phyloP scores from a whole-genome alignment of 2,113 vertebrate genomes.

The Vulpes lagopus region DNA sequence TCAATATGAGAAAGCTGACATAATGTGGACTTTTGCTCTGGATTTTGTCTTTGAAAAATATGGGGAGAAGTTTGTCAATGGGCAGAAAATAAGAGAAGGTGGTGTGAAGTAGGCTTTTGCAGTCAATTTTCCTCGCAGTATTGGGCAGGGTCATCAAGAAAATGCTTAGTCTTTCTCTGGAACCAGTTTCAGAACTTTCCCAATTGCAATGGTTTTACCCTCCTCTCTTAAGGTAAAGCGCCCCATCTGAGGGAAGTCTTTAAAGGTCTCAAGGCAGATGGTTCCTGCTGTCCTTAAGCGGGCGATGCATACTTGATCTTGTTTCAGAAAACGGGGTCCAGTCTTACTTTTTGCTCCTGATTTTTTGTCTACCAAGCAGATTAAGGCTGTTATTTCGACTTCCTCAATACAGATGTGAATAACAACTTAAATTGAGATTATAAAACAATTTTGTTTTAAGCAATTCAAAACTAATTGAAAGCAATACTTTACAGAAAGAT shows the following conservation, averaged over 20 bases:
- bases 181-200: too few relatives aligned
- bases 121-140: too few relatives aligned
- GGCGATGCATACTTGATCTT: constrained; percentile 99
- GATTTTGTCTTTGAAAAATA: too few relatives aligned
- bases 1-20: too few relatives aligned
- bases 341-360: constrained; percentile 98
- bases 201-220: constrained; percentile 87
- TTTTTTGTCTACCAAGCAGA: constrained; percentile 99
- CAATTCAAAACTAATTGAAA: not conserved
- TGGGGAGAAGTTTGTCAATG: too few relatives aligned
- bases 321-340: constrained; percentile 98
- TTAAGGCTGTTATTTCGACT: constrained; percentile 90
- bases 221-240: constrained; percentile 98
- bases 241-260: constrained; percentile 99
- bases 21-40: too few relatives aligned
- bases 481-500: not conserved
- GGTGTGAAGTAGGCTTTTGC: too few relatives aligned
- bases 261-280: constrained; percentile 99
- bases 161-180: too few relatives aligned
- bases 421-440: not conserved
- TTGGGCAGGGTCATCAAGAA: too few relatives aligned
- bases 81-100: too few relatives aligned
- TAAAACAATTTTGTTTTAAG: not conserved
- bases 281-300: constrained; percentile 96
- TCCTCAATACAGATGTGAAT: too few relatives aligned